Evolutionary conservation across 2,888 invertebrate species (phyloP), one percentile per base, ranked within the genome.

Genomic region (Oscheius sp.): DNA sequence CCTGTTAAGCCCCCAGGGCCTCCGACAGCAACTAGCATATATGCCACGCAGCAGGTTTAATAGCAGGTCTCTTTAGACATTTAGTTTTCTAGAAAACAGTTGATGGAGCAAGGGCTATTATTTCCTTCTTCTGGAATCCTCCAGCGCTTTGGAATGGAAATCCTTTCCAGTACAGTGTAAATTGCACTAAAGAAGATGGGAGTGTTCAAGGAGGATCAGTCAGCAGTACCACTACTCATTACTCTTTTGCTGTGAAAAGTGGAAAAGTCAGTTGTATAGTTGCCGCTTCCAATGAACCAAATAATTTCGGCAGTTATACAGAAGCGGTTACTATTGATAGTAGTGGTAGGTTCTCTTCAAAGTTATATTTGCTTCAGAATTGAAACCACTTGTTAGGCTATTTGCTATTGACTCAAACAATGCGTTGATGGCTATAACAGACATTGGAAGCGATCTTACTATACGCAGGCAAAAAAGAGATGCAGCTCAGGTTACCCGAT

Each of bases 321-420:
- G 77, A 76, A 14, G 59, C 76, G 0, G 75, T 82, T 9, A 64
- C 74, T 2, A 84, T 85, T 54, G 85, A 85, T 62, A 83, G 84
- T 68, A 82, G 82, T 51, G 83, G 83, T 83, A 36, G 49, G 70
- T 9, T 1, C 22, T 28, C 6, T 20, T 3, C 2, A 22, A n/a
- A 20, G 12, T 3, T 26, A 41, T n/a, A 2, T 17, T 30, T 30
- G 20, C 33, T 78, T 68, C 56, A 80, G 84, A 85, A 57, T 67
- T 85, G 41, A 75, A 78, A 24, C 85, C 84, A 1, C 71, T 84
- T 2, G 83, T 85, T 4, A 77, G 83, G 12, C 73, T 85, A 1
- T 85, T 85, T 41, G 83, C 85, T 17, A 85, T 85, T 49, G 85
- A 85, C 56, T 81, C 85, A 0, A 81, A 79, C 0, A 80, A 77